These are phyloP conservation scores for Camelus bactrianus DNA, from an alignment of 2,113 vertebrate species.

Conservation along the genomic window DNA sequence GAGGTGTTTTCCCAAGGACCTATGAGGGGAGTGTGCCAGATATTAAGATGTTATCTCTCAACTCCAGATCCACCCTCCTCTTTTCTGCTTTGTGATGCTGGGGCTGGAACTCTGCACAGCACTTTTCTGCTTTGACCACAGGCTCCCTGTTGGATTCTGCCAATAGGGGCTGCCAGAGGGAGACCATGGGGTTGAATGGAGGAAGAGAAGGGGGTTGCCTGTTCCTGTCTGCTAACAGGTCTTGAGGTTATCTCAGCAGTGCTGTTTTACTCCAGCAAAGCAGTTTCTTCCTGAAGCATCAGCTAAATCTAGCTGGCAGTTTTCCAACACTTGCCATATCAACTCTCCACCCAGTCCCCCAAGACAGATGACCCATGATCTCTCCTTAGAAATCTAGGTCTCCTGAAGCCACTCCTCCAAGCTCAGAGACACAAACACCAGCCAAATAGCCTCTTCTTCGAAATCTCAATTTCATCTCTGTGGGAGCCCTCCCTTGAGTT, in stretches of 20 bases:
- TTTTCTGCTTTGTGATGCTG: background rate
- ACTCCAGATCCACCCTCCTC: background rate
- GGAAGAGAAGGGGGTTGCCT: background rate
- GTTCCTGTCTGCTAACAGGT: background rate
- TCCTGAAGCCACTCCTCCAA: background rate
- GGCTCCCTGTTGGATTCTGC: background rate
- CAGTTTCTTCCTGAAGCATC: background rate
- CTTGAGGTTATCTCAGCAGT: background rate
- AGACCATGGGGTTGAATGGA: background rate
- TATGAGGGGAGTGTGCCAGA: background rate
- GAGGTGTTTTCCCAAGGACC: background rate
- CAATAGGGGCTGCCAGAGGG: background rate
- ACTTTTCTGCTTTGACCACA: background rate
- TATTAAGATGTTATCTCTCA: background rate
- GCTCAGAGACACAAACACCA: background rate
- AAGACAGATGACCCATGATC: background rate
- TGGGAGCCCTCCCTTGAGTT: background rate
- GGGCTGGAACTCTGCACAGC: background rate
- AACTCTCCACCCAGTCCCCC: background rate
- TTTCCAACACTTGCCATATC: background rate
- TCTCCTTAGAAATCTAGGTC: background rate
- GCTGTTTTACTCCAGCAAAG: background rate
- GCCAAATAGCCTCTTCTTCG: background rate
- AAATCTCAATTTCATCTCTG: background rate
- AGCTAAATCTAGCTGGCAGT: background rate